Conservation (phyloP, 2,797 vertebrate species). For the Perdix hodgsoniae region DNA sequence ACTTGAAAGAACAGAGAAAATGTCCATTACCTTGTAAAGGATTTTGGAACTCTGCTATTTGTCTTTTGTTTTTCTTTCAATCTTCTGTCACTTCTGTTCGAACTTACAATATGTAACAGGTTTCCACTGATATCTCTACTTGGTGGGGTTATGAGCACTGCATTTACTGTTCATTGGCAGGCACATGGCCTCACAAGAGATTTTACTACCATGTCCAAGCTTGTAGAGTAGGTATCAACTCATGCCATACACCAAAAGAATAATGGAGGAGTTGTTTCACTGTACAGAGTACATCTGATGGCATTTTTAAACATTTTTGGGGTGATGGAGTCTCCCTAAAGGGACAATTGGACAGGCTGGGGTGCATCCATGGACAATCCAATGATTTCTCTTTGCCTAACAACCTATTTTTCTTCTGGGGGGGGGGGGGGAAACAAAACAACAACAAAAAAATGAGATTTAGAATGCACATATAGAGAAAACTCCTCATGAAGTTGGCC, state of each 20-base stretch:
- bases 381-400: not conserved
- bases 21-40: not conserved
- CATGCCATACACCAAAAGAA: not conserved
- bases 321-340: not conserved
- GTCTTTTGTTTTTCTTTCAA: not conserved
- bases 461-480: not conserved
- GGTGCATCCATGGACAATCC: not conserved
- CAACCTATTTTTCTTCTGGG: not conserved
- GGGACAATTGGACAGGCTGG: not conserved
- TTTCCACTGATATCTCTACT: not conserved
- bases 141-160: not conserved
- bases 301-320: not conserved
- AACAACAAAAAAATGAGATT: not conserved
- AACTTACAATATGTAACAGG: not conserved
- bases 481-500: not conserved
- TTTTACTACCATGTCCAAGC: not conserved
- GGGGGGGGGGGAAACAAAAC: accelerated
- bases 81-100: not conserved
- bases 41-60: not conserved
- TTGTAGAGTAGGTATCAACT: not conserved
- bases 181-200: accelerated
- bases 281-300: not conserved
- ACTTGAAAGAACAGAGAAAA: not conserved
- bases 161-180: not conserved
- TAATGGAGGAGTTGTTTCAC: not conserved